Evolutionary conservation across 2,797 vertebrate genomes (phyloP).

Genomic region (Acanthis flammea): DNA sequence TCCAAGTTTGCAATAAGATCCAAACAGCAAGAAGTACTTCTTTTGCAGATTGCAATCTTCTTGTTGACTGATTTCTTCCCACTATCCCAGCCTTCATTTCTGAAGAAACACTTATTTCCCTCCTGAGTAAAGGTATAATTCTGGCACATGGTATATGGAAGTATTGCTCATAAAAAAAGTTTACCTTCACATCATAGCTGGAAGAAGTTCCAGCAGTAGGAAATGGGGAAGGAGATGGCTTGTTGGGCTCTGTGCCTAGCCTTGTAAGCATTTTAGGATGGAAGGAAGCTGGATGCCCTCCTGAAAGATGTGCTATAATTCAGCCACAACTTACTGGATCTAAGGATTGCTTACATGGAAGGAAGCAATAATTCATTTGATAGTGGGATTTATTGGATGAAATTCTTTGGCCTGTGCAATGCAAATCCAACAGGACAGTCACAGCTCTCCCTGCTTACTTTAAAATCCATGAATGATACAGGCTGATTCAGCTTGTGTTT

Average conservation of each 20-base stretch:
- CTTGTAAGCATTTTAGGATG: not conserved
- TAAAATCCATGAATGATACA: not conserved
- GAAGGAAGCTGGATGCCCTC: conserved; percentile 32
- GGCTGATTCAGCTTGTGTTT: not conserved
- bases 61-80: not conserved
- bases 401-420: not conserved
- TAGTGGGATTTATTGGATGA: not conserved
- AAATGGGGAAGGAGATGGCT: conserved; percentile 13
- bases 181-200: not conserved
- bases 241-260: conserved; percentile 2
- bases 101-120: not conserved
- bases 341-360: conserved; percentile 21
- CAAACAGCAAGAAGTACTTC: not conserved
- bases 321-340: conserved; percentile 12
- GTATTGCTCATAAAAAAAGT: not conserved
- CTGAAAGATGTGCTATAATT: conserved; percentile 25
- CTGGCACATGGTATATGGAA: not conserved
- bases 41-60: not conserved
- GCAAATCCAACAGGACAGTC: conserved; percentile 16
- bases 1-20: not conserved
- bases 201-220: not conserved
- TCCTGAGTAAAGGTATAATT: not conserved
- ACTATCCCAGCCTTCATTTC: not conserved
- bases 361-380: conserved; percentile 11
- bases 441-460: not conserved